phyloP scores from a whole-genome alignment of 2,113 vertebrate species.

The Heteronetta atricapilla region DNA sequence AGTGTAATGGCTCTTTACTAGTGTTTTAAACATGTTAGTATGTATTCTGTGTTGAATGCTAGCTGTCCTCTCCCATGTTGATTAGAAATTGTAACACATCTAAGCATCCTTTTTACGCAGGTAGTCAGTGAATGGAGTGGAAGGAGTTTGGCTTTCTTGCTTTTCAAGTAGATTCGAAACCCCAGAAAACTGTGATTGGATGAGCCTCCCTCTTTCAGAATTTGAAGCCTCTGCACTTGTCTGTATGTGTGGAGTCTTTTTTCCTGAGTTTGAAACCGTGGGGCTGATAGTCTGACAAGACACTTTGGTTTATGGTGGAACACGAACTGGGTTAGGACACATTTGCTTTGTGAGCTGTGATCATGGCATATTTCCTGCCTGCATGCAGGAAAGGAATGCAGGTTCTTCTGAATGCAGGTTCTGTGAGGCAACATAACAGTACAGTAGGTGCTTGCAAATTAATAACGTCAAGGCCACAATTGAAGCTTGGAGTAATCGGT shows the following conservation, averaged over 20 bases:
- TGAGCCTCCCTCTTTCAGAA: neutral
- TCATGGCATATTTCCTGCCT: neutral
- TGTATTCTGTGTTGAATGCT: neutral
- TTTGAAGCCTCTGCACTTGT: neutral
- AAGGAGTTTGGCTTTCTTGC: neutral
- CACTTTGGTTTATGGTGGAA: neutral
- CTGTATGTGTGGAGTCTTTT: neutral
- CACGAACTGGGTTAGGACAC: neutral
- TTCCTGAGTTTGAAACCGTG: neutral
- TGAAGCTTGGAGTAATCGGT: neutral
- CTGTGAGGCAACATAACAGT: neutral
- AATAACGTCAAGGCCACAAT: neutral
- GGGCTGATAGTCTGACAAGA: neutral
- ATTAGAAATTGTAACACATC: neutral
- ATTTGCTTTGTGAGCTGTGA: neutral
- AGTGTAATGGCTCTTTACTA: neutral
- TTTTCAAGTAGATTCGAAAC: neutral
- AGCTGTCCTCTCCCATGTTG: neutral
- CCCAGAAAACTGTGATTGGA: rapidly evolving
- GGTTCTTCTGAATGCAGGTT: neutral
- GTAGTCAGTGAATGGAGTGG: neutral
- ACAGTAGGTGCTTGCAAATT: neutral
- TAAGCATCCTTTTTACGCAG: neutral
- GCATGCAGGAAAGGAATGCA: too few species aligned
- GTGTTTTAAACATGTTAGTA: neutral